These are phyloP conservation scores for Teleogryllus oceanicus DNA, from an alignment of 2,888 invertebrate genomes.

Conservation along the genomic window DNA sequence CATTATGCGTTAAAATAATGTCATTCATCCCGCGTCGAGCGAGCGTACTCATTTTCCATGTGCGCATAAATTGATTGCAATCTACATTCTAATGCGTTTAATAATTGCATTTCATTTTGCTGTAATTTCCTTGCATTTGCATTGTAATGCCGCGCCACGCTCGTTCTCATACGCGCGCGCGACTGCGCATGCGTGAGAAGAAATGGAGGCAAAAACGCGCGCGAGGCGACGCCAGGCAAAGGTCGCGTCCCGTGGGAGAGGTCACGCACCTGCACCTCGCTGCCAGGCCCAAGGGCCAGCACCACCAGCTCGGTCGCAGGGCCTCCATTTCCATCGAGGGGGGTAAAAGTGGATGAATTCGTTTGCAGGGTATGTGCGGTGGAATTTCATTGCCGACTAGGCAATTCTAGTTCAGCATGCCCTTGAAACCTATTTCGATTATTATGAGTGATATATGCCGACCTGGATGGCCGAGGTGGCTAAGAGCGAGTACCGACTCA, in stretches of 20 bases:
- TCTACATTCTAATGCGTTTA: conserved; percentile 4
- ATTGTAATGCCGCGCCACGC: neutral
- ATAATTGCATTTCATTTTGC: conserved; percentile 6
- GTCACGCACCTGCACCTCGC: neutral
- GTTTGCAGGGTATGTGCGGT: too few relatives aligned
- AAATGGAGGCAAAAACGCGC: neutral
- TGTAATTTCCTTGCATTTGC: conserved; percentile 1
- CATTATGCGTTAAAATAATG: neutral
- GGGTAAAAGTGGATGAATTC: too few relatives aligned
- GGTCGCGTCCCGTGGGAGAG: neutral
- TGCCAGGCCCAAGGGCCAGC: too few relatives aligned
- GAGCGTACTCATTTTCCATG: neutral
- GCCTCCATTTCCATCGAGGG: too few relatives aligned
- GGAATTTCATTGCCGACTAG: too few relatives aligned
- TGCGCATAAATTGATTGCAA: neutral
- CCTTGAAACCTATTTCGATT: too few relatives aligned
- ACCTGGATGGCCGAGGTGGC: too few relatives aligned
- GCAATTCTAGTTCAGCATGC: too few relatives aligned
- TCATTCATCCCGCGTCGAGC: neutral
- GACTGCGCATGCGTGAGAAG: neutral
- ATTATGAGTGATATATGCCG: too few relatives aligned
- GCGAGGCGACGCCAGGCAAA: neutral
- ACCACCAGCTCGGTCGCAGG: too few relatives aligned
- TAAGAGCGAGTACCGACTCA: too few relatives aligned
- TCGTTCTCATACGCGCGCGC: neutral